These are phyloP conservation scores for Tethya wilhelma DNA, from an alignment of 37 sponge, comb jelly and placozoan species.

Conservation along the genomic window DNA sequence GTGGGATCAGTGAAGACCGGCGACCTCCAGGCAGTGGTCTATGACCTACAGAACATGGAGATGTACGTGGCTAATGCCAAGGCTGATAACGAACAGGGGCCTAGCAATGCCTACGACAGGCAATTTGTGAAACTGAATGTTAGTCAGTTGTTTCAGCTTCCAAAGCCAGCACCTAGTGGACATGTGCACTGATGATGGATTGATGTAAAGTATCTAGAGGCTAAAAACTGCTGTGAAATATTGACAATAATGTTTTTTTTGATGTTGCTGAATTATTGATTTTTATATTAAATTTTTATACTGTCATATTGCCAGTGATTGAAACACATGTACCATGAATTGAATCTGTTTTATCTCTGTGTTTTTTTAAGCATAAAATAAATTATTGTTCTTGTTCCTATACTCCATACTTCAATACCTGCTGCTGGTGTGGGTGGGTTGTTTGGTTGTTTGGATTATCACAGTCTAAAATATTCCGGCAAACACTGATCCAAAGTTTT, in stretches of 20 bases:
- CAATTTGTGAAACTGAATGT: constrained; percentile 55
- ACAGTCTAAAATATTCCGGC: constrained; percentile 39
- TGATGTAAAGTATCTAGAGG: neutral
- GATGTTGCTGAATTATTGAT: neutral
- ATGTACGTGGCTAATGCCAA: constrained; percentile 70
- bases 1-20: constrained; percentile 63
- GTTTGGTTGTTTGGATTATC: neutral
- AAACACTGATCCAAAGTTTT: constrained; percentile 41
- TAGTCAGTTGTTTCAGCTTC: constrained; percentile 33
- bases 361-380: neutral
- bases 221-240: neutral
- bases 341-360: too few relatives aligned
- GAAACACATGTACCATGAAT: neutral
- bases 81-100: constrained; percentile 16
- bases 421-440: neutral
- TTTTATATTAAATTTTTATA: neutral
- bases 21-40: constrained; percentile 58
- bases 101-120: constrained; percentile 60
- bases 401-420: neutral
- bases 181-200: neutral
- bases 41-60: constrained; percentile 41
- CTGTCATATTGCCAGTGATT: neutral
- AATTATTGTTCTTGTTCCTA: neutral
- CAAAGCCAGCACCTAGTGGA: constrained; percentile 1
- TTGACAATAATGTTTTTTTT: neutral